Percentiles rank a stretch among this genome's conserved stretches.
phyloP scores from a whole-genome alignment of 2,113 vertebrate genomes.

The Corydoras maculifer region DNA sequence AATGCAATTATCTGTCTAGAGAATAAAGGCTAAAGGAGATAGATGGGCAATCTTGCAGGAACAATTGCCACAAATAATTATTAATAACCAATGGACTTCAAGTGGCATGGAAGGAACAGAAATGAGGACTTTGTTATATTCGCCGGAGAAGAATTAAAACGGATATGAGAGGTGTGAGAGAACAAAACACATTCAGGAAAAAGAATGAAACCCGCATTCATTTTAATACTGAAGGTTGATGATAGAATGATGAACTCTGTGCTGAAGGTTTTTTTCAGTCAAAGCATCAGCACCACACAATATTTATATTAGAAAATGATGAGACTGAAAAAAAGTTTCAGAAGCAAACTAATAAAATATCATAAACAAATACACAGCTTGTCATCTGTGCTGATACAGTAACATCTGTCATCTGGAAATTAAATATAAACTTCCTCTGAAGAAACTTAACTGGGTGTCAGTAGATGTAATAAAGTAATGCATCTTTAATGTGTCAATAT shows the following conservation, averaged over 20 bases:
- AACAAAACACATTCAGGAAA: conserved; percentile 5
- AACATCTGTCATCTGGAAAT: no score
- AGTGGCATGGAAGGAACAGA: neutral
- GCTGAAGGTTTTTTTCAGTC: neutral
- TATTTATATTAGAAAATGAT: no score
- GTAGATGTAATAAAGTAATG: no score
- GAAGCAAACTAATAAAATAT: no score
- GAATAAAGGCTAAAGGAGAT: conserved; percentile 23
- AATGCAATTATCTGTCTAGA: conserved; percentile 40
- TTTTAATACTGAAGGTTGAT: conserved; percentile 12
- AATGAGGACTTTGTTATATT: conserved; percentile 15
- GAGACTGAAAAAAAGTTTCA: no score
- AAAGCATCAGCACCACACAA: neutral
- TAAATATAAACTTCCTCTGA: no score
- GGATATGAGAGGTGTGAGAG: conserved; percentile 22
- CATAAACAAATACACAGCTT: no score
- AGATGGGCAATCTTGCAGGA: conserved; percentile 26
- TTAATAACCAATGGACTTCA: conserved; percentile 25
- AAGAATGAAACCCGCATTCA: conserved; percentile 23
- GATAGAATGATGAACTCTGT: conserved; percentile 7
- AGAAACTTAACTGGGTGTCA: no score
- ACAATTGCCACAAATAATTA: conserved; percentile 37
- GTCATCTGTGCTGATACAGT: no score
- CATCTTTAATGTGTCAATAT: no score
- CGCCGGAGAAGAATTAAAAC: neutral